phyloP scores from a whole-genome alignment of 2,888 invertebrate genomes.

The Ecliptopera silaceata region DNA sequence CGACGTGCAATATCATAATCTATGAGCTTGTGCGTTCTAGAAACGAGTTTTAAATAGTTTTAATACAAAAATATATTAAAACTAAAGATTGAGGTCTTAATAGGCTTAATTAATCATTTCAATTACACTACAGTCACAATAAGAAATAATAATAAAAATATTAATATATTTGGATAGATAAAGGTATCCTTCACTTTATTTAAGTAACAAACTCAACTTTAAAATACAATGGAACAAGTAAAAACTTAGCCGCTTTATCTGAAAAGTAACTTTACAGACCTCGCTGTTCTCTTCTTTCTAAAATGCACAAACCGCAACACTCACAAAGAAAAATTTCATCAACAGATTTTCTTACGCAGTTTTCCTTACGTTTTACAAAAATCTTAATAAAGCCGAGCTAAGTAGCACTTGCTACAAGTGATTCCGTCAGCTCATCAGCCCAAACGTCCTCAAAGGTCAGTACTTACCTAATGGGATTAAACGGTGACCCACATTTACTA shows the following conservation, averaged over 20 bases:
- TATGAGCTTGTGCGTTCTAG: background rate
- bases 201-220: too few relatives aligned
- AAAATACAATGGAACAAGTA: too few relatives aligned
- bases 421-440: slow-evolving; percentile 22
- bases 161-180: too few relatives aligned
- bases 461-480: slow-evolving; percentile 54
- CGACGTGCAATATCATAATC: background rate
- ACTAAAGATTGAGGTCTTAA: too few relatives aligned
- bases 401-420: slow-evolving; percentile 17
- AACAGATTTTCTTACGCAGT: background rate
- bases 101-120: too few relatives aligned
- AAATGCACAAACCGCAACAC: background rate
- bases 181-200: too few relatives aligned
- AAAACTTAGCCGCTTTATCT: too few relatives aligned
- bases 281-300: too few relatives aligned
- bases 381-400: slow-evolving; percentile 14
- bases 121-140: too few relatives aligned
- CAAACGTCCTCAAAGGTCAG: slow-evolving; percentile 27
- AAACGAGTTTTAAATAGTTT: background rate
- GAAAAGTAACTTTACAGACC: too few relatives aligned
- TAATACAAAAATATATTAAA: too few relatives aligned
- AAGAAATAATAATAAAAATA: too few relatives aligned
- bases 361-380: slow-evolving; percentile 11
- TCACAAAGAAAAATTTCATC: slow-evolving; percentile 1
- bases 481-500: slow-evolving; percentile 54